Conservation (phyloP, 2,113 vertebrate genomes). For the Cariama cristata region DNA sequence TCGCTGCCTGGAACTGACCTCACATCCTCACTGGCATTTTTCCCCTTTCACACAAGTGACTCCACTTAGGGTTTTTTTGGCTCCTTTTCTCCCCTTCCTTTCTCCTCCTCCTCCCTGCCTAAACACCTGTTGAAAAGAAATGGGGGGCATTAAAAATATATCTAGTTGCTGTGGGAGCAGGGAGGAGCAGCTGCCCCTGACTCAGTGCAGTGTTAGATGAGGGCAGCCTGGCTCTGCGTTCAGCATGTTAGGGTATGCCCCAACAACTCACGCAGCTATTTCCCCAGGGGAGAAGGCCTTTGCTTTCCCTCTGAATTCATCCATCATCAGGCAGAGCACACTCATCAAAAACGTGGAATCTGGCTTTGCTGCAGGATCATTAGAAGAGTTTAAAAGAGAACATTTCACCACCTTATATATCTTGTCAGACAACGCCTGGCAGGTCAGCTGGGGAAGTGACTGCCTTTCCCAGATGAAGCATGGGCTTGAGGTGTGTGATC, state of each 20-base stretch:
- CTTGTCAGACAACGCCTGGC: not conserved
- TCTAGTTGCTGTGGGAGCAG: not conserved
- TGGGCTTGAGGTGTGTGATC: not conserved
- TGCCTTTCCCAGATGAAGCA: not conserved
- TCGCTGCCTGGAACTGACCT: not conserved
- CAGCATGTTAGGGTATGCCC: not conserved
- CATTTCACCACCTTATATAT: not conserved
- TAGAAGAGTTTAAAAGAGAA: not conserved
- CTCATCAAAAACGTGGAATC: not conserved
- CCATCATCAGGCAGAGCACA: conserved; percentile 1
- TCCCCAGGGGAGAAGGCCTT: conserved; percentile 5
- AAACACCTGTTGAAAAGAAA: not conserved
- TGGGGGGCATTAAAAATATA: not conserved
- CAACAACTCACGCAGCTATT: not conserved
- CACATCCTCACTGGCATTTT: not conserved
- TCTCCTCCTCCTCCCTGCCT: not conserved
- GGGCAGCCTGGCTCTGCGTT: not conserved
- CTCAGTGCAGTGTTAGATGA: not conserved
- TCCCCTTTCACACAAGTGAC: not conserved
- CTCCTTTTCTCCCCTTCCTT: not conserved
- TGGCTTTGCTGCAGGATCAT: not conserved
- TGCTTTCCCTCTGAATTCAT: conserved; percentile 20
- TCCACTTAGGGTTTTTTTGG: fast-evolving
- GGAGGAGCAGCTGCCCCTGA: not conserved
- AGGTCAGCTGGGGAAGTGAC: not conserved